Conservation (phyloP, 2,113 vertebrate genomes). For the Panurus biarmicus region DNA sequence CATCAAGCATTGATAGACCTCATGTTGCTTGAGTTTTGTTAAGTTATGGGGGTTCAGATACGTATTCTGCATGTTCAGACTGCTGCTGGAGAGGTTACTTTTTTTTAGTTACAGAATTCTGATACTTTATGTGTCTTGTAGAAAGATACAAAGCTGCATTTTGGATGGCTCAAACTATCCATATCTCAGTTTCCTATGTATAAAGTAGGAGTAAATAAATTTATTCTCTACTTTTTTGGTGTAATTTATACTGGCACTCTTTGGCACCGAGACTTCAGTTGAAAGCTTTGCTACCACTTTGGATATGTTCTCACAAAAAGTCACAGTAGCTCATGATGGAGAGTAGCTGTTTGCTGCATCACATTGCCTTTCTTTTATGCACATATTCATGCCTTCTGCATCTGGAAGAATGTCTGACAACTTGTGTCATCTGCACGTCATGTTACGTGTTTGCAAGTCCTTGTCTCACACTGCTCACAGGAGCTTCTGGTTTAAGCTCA, state of each 20-base stretch:
- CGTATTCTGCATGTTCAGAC: background rate
- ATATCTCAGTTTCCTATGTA: background rate
- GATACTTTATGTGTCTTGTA: background rate
- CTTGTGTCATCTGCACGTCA: background rate
- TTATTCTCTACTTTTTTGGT: background rate
- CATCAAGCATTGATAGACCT: background rate
- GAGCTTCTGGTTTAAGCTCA: background rate
- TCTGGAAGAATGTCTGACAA: background rate
- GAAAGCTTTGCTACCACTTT: background rate
- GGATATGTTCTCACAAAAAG: background rate
- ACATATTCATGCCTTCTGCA: background rate
- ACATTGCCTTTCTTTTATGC: background rate
- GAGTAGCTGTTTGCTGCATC: background rate
- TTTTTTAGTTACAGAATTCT: background rate
- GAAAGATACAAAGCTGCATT: background rate
- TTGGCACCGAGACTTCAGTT: background rate
- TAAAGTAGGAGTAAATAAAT: background rate
- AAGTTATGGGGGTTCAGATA: background rate
- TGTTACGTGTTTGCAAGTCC: background rate
- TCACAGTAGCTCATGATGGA: background rate
- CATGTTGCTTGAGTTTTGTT: background rate
- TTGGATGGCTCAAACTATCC: background rate
- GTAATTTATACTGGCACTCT: background rate
- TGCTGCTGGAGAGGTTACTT: background rate
- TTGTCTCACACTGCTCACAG: background rate